Percentiles rank a stretch among this genome's conserved stretches.
Evolutionary conservation across 2,888 invertebrate species (phyloP).

Genomic region (Eubasilissa splendida): DNA sequence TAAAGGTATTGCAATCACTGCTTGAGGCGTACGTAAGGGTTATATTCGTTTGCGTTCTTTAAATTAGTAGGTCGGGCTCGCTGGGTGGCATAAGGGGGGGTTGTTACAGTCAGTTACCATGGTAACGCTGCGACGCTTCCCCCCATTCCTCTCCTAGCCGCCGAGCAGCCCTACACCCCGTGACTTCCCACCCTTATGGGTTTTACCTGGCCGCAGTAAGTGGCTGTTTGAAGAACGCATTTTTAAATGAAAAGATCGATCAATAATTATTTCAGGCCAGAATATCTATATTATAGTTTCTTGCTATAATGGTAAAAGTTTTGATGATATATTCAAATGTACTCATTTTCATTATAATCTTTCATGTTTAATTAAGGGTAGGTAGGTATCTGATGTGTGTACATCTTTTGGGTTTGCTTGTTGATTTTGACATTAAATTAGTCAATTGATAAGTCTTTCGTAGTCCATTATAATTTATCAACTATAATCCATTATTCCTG

Average conservation of each 20-base stretch:
- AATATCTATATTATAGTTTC: too few relatives aligned
- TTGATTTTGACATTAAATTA: too few relatives aligned
- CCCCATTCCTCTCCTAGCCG: constrained; percentile 22
- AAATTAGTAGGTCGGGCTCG: constrained; percentile 39
- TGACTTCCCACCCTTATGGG: constrained; percentile 17
- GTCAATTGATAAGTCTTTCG: too few relatives aligned
- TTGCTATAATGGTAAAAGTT: too few relatives aligned
- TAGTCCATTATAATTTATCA: too few relatives aligned
- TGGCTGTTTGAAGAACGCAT: constrained; percentile 33
- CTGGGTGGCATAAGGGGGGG: constrained; percentile 39
- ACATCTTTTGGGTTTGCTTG: too few relatives aligned
- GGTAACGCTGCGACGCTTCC: constrained; percentile 53
- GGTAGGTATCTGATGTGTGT: too few relatives aligned
- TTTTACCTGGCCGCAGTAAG: constrained; percentile 37
- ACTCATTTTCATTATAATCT: too few relatives aligned
- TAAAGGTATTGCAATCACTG: background rate
- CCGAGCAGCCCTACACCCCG: constrained; percentile 1
- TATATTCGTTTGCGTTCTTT: background rate
- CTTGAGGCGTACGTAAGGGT: background rate
- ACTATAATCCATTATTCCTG: too few relatives aligned
- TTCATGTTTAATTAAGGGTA: too few relatives aligned
- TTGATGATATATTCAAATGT: too few relatives aligned
- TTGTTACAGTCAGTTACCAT: constrained; percentile 54
- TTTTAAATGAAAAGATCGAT: constrained; percentile 37
- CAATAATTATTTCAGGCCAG: background rate